Base-by-base conservation (phyloP, 2,888 invertebrate species). In the Lordiphosa fenestrarum region DNA sequence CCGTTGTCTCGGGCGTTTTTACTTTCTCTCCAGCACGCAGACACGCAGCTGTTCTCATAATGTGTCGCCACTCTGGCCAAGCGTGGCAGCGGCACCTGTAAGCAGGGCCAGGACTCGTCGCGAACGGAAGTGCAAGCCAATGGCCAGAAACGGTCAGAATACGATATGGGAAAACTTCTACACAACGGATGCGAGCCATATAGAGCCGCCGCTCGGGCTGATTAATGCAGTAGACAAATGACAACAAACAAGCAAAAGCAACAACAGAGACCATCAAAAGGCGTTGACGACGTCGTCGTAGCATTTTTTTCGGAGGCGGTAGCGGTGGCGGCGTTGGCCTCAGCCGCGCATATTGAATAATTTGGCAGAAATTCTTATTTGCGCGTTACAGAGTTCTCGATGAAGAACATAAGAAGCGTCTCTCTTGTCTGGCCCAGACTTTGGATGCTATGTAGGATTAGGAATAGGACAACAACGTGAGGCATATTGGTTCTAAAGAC, bases 51-150 rank as follows among this genome's bases (percentile, higher is more conserved):
- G 71, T 71, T 72, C 73, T 72, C 53, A 44, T 33, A 48, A 47
- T 44, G 62, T 51, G 44, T 52, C 57, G 49, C 46, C 33, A 30
- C 42, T 5, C 15, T 30, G 30, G 37, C 21, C 36, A 44, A 30
- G 37, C 37, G n/a, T 25, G 9, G 10, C 21, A 40, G 41, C 21
- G 21, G 33, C 71, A 72, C 74, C 73, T 71, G 74, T 69, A 68
- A 71, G 55, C 61, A 25, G 15, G 30, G 30, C 21, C 35, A 15
- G 49, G 25, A 30, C 7, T 21, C 19, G 35, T 12, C 33, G 19
- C 30, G 30, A 77, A 63, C 77, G 77, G 77, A 77, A 77, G 83
- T 77, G 73, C 83, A 59, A 82, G 66, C 83, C 76, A 82, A 66
- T 82, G 83, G 55, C 68, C 75, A 78, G 60, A 82, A 82, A 72